Conservation (phyloP, 1,140 invertebrate genomes). For the Tetragnatha versicolor region DNA sequence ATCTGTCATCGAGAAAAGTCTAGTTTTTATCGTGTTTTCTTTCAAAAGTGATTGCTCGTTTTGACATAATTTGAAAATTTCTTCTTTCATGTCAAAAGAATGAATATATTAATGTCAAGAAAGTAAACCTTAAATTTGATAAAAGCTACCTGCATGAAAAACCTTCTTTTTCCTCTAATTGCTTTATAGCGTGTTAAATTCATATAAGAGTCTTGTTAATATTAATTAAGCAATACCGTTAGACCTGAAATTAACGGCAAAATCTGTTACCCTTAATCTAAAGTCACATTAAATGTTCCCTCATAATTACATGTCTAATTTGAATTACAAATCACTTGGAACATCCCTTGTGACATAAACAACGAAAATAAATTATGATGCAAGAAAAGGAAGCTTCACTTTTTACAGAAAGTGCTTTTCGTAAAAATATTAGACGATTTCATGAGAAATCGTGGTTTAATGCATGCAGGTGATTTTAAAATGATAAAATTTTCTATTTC, state of each 20-base stretch:
- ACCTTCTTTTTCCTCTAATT: conserved; percentile 25
- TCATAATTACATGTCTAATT: conserved; percentile 48
- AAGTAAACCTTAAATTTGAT: conserved; percentile 43
- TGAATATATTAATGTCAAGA: conserved; percentile 49
- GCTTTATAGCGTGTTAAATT: conserved; percentile 50
- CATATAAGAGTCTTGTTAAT: conserved; percentile 40
- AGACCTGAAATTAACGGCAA: conserved; percentile 25
- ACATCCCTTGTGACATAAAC: conserved; percentile 27
- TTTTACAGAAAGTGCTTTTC: too few relatives aligned
- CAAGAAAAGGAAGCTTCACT: too few relatives aligned
- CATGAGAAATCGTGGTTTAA: too few relatives aligned
- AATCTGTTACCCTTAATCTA: conserved; percentile 49
- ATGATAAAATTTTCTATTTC: too few relatives aligned
- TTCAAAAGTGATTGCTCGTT: conserved; percentile 17
- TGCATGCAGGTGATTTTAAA: too few relatives aligned
- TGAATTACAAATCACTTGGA: conserved; percentile 46
- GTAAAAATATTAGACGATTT: too few relatives aligned
- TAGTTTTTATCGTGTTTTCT: too few relatives aligned
- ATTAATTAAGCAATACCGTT: conserved; percentile 40
- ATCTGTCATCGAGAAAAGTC: too few relatives aligned
- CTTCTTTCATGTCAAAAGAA: conserved; percentile 27
- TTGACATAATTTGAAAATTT: conserved; percentile 33
- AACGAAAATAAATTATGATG: conserved; percentile 9
- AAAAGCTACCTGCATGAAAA: conserved; percentile 13
- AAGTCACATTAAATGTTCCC: conserved; percentile 44